A percentile compares a stretch with the other conserved stretches of the same genome.
phyloP scores from a whole-genome alignment of 2,113 vertebrate genomes.

The Aix galericulata region DNA sequence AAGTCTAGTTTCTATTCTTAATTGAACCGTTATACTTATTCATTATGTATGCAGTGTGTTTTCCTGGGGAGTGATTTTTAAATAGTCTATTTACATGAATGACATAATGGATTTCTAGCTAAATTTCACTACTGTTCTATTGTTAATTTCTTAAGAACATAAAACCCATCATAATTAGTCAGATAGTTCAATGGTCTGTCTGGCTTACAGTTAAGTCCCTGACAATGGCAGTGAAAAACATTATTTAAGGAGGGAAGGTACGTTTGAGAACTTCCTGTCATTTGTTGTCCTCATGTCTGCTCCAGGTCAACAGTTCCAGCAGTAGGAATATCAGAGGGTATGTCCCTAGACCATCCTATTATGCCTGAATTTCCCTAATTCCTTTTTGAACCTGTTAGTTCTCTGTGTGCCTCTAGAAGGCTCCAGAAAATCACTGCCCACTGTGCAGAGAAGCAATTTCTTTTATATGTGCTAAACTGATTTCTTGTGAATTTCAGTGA shows the following conservation, averaged over 20 bases:
- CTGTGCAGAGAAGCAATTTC: accelerated
- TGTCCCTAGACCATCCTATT: not conserved
- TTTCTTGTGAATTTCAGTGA: not conserved
- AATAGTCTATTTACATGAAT: not conserved
- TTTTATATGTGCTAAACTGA: not conserved
- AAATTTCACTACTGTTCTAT: not conserved
- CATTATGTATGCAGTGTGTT: not conserved
- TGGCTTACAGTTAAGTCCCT: not conserved
- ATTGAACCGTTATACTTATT: not conserved
- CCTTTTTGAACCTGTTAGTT: not conserved
- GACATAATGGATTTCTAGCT: not conserved
- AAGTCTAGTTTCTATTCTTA: not conserved
- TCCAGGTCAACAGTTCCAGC: not conserved
- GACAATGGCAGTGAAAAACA: not conserved
- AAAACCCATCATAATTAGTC: not conserved
- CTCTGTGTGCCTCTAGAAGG: not conserved
- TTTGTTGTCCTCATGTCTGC: not conserved
- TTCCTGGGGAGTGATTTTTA: not conserved
- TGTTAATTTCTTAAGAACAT: not conserved
- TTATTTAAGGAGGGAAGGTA: not conserved
- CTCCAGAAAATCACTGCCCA: not conserved
- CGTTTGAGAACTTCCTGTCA: not conserved
- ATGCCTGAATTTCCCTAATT: not conserved
- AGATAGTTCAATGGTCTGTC: not conserved
- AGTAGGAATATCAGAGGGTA: not conserved